Evolutionary conservation across 2,797 vertebrate genomes (phyloP), one percentile per base, ranked within the genome.

Genomic region (Pseudochromis fuscus): DNA sequence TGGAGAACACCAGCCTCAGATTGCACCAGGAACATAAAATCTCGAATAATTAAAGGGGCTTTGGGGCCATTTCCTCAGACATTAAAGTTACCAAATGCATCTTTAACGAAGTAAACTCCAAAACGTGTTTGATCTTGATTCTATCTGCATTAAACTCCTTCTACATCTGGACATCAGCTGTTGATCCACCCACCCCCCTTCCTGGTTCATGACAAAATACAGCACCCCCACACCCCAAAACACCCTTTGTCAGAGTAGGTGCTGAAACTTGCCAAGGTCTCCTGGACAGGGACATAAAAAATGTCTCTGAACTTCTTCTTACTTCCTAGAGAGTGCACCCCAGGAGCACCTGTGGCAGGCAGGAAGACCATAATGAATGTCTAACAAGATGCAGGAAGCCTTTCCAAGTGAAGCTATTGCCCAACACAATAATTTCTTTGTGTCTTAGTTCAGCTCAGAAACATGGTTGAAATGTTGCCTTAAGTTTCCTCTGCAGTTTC

Each of bases 101-200:
- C 61, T 72, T 38, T 64, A 56, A 63, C 46, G 10, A 25, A 2
- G 27, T 67, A 21, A 72, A 45, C 67, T 50, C n/a, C 7, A 65
- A 68, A 72, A 48, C 72, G 56, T 37, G 56, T 64, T 49, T 38
- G 6, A 55, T 65, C 21, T 50, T 23, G 23, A 72, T 7, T 52
- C 38, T 46, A 21, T 57, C 71, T 23, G 5, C 60, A 69, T 58
- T 70, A 73, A 86, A 62, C 31, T 24, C 42, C 72, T 31, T 77
- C 71, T 60, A 90, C 90, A 91, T 92, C 89, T 92, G 91, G 84
- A 78, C 69, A 77, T 88, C 88, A 88, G 86, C 87, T 91, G 87
- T 67, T 58, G 70, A 40, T 78, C 81, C 82, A 79, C 76, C 87
- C 82, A 48, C 75, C 67, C 82, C 46, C 53, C 16, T 57, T 61